Evolutionary conservation across 2,113 vertebrate species (phyloP), one percentile per base, ranked within the genome.

Genomic region (Vidua chalybeata): DNA sequence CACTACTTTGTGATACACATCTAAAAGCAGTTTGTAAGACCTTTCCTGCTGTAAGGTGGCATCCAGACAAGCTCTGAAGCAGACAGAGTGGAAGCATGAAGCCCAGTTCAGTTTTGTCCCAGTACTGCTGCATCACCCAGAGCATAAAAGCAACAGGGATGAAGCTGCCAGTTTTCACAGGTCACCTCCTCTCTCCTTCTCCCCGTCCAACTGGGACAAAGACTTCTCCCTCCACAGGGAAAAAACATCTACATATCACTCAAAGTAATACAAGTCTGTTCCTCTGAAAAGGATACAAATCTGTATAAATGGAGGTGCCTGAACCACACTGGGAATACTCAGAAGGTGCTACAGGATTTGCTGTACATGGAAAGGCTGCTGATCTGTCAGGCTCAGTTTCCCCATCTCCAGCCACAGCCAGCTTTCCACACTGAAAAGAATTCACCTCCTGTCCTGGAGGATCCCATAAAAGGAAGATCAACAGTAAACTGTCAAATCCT

Each of bases 1-100:
- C 76, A 84, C 72, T 81, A 69, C 79, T 86, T 67, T 88, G 46
- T 64, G 86, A 95, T 46, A 96, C 73, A 92, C 49, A 80, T 46
- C 86, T 93, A 93, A 96, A 93, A 95, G 92, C 85, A 86, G 54
- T 56, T 81, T 73, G 39, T 61, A 52, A 86, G 75, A 90, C 78
- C 82, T 77, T 66, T 80, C 48, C 76, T 48, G 45, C 35, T 75
- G 39, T 28, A 58, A 84, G 58, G 62, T 71, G 49, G 68, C 80
- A 91, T 81, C 67, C 64, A 87, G 61, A 37, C 59, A 37, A 18
- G 33, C 17, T 31, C 61, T 8, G 7, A 81, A 35, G 73, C 37
- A 86, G 77, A 37, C 46, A 75, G 1, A 46, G 23, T 21, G 75
- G 62, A 67, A 93, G 30, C 52, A 49, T 2, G 17, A 74, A 95